A percentile compares a stretch with the other conserved stretches of the same genome.
phyloP scores from a whole-genome alignment of 2,797 vertebrate species.

The Sebastes glaucus region DNA sequence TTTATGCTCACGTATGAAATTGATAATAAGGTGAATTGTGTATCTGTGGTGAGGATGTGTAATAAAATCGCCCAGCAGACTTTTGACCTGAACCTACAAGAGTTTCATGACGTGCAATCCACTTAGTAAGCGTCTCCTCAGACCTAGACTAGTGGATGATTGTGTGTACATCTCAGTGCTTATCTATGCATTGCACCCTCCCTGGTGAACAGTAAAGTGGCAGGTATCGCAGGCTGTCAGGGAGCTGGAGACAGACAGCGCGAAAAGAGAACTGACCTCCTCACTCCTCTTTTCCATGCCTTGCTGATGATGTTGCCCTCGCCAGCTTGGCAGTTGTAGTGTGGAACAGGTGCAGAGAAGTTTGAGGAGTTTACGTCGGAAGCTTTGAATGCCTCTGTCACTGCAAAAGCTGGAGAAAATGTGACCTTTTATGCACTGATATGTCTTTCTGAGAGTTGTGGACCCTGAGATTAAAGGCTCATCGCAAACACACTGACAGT shows the following conservation, averaged over 20 bases:
- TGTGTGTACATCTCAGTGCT: constrained; percentile 22
- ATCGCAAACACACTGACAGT: background rate
- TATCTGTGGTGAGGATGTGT: background rate
- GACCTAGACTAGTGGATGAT: constrained; percentile 4
- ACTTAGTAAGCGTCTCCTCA: constrained; percentile 6
- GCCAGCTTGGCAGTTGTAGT: constrained; percentile 19
- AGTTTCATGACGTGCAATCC: constrained; percentile 5
- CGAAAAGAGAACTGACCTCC: constrained; percentile 20
- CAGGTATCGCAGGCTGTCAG: constrained; percentile 35
- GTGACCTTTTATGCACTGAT: background rate
- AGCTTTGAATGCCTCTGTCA: constrained; percentile 9
- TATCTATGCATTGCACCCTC: constrained; percentile 32
- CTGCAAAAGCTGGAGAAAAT: background rate
- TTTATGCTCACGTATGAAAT: background rate
- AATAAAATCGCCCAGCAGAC: background rate
- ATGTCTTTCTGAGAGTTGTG: background rate
- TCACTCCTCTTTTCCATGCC: constrained; percentile 21
- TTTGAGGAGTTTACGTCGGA: constrained; percentile 10
- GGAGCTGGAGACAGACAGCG: constrained; percentile 7
- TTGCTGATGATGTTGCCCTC: constrained; percentile 16
- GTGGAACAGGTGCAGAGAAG: constrained; percentile 28
- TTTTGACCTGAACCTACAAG: background rate
- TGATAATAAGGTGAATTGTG: background rate
- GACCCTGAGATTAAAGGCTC: background rate
- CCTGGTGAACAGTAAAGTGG: constrained; percentile 35